Percentiles rank a stretch among this genome's conserved stretches.
Evolutionary conservation across 2,888 invertebrate species (phyloP).

Genomic region (Amphipoea oculea): DNA sequence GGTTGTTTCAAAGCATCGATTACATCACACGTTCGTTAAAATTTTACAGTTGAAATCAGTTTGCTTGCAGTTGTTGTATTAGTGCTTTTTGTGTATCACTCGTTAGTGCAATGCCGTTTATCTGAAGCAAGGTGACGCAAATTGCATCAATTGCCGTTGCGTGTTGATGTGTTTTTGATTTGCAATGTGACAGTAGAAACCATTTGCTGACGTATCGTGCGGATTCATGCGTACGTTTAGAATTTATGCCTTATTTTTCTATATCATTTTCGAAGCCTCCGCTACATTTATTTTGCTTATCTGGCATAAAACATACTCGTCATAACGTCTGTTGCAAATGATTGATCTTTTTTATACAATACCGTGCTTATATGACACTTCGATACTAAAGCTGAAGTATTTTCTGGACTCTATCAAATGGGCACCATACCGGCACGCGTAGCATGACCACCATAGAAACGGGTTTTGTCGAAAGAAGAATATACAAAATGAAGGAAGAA

Average conservation of each 20-base stretch:
- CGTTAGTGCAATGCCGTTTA: conserved; percentile 37
- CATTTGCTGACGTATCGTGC: conserved; percentile 32
- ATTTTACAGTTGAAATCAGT: conserved; percentile 34
- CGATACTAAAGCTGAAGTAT: neutral
- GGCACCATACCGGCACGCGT: neutral
- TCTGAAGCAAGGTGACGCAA: conserved; percentile 17
- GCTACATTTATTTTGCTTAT: conserved; percentile 23
- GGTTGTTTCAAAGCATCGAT: conserved; percentile 33
- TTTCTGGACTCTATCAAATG: neutral
- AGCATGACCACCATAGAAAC: too few relatives aligned
- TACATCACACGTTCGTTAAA: conserved; percentile 37
- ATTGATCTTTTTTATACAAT: conserved; percentile 21
- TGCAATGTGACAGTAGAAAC: conserved; percentile 40
- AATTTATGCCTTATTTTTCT: conserved; percentile 3
- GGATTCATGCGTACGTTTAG: conserved; percentile 11
- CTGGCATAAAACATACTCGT: conserved; percentile 5
- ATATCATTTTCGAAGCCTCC: conserved; percentile 11
- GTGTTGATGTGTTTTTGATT: conserved; percentile 47
- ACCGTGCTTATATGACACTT: neutral
- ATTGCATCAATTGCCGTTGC: conserved; percentile 27
- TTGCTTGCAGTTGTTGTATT: neutral
- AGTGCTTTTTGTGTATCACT: conserved; percentile 28
- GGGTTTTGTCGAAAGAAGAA: too few relatives aligned
- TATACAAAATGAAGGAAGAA: too few relatives aligned
- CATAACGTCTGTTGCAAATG: conserved; percentile 5